phyloP scores from a whole-genome alignment of 2,113 vertebrate genomes.

The Cardinalis cardinalis region DNA sequence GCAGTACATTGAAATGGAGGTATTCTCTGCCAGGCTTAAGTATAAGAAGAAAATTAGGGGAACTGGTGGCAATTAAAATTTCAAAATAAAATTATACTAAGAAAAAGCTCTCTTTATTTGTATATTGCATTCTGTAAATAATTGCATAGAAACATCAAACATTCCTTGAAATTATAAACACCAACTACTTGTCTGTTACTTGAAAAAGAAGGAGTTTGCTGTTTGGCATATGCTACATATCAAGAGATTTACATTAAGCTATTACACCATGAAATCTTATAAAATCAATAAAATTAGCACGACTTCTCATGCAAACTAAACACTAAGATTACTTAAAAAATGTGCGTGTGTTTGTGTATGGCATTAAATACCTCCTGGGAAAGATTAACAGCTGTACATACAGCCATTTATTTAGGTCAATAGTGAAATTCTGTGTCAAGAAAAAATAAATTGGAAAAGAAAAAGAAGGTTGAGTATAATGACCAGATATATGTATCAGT shows the following conservation, averaged over 20 bases:
- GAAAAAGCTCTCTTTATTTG: neutral
- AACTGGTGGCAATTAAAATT: neutral
- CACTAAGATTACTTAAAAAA: neutral
- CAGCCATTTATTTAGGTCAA: neutral
- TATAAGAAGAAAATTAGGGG: neutral
- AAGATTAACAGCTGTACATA: neutral
- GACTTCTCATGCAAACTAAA: neutral
- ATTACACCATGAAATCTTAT: neutral
- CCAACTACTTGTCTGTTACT: neutral
- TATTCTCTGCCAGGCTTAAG: neutral
- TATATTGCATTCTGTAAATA: neutral
- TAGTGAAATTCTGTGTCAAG: neutral
- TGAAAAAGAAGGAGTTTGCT: neutral
- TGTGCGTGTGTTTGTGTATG: neutral
- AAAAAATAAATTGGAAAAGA: neutral
- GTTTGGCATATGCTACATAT: neutral
- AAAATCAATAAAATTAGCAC: neutral
- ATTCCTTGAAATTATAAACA: neutral
- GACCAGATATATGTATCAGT: neutral
- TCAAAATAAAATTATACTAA: neutral
- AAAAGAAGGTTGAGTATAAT: neutral
- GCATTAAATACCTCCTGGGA: neutral
- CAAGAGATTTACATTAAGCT: neutral
- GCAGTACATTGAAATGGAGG: neutral
- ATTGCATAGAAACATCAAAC: neutral